Base-by-base conservation (phyloP, 1,140 invertebrate species). In the Drosophila setifemur region DNA sequence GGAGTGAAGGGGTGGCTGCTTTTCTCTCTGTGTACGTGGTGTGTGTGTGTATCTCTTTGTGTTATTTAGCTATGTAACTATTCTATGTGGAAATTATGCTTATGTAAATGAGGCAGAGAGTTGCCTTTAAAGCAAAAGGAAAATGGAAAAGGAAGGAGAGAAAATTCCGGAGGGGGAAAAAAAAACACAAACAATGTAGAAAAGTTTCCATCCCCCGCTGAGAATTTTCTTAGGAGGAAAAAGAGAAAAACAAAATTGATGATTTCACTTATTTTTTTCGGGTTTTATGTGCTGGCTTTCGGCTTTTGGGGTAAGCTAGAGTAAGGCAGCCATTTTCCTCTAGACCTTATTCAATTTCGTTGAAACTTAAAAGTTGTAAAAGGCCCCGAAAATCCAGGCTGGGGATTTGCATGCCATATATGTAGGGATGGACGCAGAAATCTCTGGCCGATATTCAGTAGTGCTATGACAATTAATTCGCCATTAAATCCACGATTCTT, bases 1-100 rank as follows among this genome's bases (percentile, higher is more conserved):
- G 43, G 28, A 29, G 55, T 31, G 54, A 25, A 43, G 49, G 49
- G 50, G 57, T 60, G 53, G 23, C 16, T 11, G 25, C 42, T 14
- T 37, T 37, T 21, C 14, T 53, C 25, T 26, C 14, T 47, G 11
- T 37, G 8, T 26, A 21, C 49, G 39, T 71, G 37, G 28, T 54
- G 39, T 71, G 37, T 33, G 48, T 54, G 23, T 57, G 23, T 63
- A 35, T 72, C 39, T 58, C 14, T 33, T 21, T 39, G 35, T 39
- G 23, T 52, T 78, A 64, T 68, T 79, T 66, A 63, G 72, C 72
- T 69, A 76, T 73, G 75, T 86, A 81, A 86, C 81, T 85, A 85
- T 77, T 86, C 74, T 86, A 87, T 86, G 82, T 86, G 81, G 61
- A 86, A 86, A 86, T 86, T 86, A 87, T 86, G 81, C 82, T 86